A percentile compares a stretch with the other conserved stretches of the same genome.
Conservation (phyloP, 2,113 vertebrate species). For the Cynocephalus volans region DNA sequence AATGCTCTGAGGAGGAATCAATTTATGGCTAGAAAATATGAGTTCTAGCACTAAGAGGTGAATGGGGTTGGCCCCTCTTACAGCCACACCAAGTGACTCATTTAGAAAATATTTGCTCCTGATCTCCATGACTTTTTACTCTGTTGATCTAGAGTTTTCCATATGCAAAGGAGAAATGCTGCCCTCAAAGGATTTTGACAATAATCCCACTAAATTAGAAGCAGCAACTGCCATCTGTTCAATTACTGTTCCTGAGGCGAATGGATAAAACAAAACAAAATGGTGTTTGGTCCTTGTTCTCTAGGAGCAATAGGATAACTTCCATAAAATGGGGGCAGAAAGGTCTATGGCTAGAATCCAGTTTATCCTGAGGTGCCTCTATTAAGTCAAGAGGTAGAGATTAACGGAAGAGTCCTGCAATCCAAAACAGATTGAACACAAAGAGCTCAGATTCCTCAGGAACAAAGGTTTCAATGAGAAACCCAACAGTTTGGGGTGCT, state of each 20-base stretch:
- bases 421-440: background rate
- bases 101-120: conserved; percentile 35
- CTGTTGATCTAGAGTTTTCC: background rate
- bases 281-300: background rate
- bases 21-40: background rate
- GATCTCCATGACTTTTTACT: background rate
- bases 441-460: background rate
- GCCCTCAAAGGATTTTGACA: background rate
- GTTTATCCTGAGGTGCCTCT: background rate
- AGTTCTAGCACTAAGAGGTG: background rate
- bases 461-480: conserved; percentile 25
- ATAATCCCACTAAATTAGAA: background rate
- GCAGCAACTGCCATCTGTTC: background rate
- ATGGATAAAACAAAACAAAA: background rate
- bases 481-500: background rate
- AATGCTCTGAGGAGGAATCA: background rate
- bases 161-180: background rate
- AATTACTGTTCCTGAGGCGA: background rate
- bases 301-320: background rate
- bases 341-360: background rate
- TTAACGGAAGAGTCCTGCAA: background rate
- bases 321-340: background rate
- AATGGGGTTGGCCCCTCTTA: background rate
- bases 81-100: background rate
- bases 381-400: conserved; percentile 10